A percentile compares a stretch with the other conserved stretches of the same genome.
Evolutionary conservation across 2,113 vertebrate species (phyloP).

Genomic region (Equus quagga): DNA sequence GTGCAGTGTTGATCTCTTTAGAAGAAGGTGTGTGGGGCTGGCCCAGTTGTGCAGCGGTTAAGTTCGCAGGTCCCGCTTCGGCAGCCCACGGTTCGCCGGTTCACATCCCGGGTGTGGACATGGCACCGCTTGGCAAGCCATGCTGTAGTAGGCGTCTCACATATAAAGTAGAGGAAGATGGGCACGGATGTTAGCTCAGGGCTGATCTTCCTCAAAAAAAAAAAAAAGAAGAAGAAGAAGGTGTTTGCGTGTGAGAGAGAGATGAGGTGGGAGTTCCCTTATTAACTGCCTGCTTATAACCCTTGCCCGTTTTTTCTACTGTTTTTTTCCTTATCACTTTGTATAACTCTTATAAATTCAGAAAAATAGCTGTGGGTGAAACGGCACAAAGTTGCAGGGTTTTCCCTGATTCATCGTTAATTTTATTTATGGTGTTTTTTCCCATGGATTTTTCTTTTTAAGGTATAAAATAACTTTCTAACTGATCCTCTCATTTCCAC

Average conservation of each 20-base stretch:
- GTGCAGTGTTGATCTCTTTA: neutral
- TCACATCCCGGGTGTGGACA: no score
- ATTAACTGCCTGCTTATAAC: neutral
- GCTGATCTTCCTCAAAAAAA: no score
- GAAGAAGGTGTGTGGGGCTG: neutral
- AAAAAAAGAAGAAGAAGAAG: no score
- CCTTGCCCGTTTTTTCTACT: neutral
- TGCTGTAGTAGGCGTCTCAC: no score
- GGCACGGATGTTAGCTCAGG: no score
- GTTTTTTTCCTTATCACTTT: neutral
- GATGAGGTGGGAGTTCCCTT: neutral
- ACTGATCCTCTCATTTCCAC: neutral
- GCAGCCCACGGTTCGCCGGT: no score
- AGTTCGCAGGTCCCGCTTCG: no score
- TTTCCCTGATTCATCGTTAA: neutral
- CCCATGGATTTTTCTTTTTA: neutral
- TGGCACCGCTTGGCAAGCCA: no score
- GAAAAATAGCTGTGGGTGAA: neutral
- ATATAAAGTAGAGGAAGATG: no score
- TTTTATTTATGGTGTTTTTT: neutral
- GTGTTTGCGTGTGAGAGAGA: neutral
- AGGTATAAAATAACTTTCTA: constrained; percentile 23
- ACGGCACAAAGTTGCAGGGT: neutral
- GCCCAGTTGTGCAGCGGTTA: no score
- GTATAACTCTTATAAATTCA: constrained; percentile 9